A percentile compares a stretch with the other conserved stretches of the same genome.
Evolutionary conservation across 2,888 invertebrate species (phyloP).

Genomic region (Caenorhabditis imperialis): DNA sequence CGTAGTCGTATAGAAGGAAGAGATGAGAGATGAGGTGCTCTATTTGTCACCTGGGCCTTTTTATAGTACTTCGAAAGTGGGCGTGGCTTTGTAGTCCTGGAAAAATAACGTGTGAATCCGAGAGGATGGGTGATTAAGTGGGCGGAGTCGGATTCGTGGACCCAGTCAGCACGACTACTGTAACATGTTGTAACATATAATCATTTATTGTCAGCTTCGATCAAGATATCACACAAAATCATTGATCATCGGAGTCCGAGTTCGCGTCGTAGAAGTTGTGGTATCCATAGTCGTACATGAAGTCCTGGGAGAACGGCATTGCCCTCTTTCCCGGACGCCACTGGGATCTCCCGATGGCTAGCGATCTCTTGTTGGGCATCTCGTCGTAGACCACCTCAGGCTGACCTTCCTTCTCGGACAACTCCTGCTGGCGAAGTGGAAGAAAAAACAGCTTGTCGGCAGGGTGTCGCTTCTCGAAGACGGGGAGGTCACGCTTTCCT

Average conservation of each 20-base stretch:
- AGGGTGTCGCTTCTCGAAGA: not conserved
- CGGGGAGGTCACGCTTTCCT: conserved; percentile 52
- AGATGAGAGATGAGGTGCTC: conserved; percentile 3
- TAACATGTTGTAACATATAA: too few relatives aligned
- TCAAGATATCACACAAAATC: too few relatives aligned
- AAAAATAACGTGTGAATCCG: not conserved
- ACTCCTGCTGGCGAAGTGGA: not conserved
- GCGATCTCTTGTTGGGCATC: conserved; percentile 30
- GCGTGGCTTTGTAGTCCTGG: not conserved
- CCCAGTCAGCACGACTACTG: too few relatives aligned
- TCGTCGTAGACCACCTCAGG: too few relatives aligned
- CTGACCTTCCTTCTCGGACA: conserved; percentile 17
- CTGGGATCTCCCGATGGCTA: conserved; percentile 56
- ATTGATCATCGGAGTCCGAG: too few relatives aligned
- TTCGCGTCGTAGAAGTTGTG: too few relatives aligned
- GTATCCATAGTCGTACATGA: too few relatives aligned
- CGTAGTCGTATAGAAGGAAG: too few relatives aligned
- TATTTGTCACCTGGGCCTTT: not conserved
- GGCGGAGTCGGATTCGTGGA: too few relatives aligned
- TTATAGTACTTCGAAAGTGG: conserved; percentile 4
- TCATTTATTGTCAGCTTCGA: too few relatives aligned
- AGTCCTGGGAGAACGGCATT: not conserved
- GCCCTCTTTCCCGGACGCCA: conserved; percentile 64
- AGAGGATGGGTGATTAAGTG: too few relatives aligned
- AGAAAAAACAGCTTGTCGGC: not conserved